Conservation (phyloP, 1,140 invertebrate genomes). For the Papilio machaon region DNA sequence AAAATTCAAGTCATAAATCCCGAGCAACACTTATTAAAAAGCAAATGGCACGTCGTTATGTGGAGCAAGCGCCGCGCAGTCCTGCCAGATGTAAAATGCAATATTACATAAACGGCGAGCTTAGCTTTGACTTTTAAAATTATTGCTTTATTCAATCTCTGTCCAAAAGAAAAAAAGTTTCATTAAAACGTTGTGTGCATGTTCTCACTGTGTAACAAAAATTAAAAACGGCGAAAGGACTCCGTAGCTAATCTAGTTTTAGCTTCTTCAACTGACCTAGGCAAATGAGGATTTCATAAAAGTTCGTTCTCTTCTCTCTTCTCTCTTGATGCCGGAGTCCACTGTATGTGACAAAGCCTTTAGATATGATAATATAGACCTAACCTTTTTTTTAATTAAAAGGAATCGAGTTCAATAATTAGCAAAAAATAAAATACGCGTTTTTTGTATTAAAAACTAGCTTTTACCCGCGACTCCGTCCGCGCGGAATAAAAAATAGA, state of each 20-base stretch:
- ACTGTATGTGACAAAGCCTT: too few relatives aligned
- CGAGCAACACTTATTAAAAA: constrained; percentile 18
- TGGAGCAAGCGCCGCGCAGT: background rate
- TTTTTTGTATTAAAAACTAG: too few relatives aligned
- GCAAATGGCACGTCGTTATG: constrained; percentile 19
- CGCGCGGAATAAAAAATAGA: too few relatives aligned
- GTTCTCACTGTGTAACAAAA: background rate
- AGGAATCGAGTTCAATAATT: background rate
- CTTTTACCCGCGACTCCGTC: too few relatives aligned
- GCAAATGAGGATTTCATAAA: too few relatives aligned
- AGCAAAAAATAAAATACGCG: too few relatives aligned
- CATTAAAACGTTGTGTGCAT: constrained; percentile 1
- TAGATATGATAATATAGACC: too few relatives aligned
- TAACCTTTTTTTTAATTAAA: background rate
- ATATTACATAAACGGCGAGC: constrained; percentile 1
- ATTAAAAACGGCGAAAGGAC: background rate
- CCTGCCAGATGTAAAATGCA: constrained; percentile 8
- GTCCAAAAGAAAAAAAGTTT: background rate
- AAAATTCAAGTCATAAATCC: constrained; percentile 13
- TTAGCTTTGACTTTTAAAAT: constrained; percentile 17
- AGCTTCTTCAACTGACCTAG: too few relatives aligned
- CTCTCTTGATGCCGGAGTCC: too few relatives aligned
- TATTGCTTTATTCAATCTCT: constrained; percentile 7
- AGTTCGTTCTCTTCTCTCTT: too few relatives aligned
- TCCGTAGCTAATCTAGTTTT: too few relatives aligned